These are phyloP conservation scores for Plagodis pulveraria DNA, from an alignment of 2,888 invertebrate species.

Conservation along the genomic window DNA sequence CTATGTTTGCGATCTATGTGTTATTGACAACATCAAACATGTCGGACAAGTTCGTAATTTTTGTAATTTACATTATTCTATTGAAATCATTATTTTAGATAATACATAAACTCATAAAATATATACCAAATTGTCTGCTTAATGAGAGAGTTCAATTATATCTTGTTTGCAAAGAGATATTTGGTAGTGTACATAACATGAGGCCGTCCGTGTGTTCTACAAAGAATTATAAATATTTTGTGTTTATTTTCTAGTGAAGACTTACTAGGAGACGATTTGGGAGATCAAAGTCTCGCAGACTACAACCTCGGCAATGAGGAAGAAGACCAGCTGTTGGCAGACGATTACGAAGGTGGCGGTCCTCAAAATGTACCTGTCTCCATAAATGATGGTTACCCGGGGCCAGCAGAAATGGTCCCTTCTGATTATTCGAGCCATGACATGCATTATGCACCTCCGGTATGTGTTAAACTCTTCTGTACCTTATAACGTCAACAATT, in stretches of 20 bases:
- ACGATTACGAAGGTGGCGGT: conserved; percentile 69
- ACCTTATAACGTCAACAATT: too few relatives aligned
- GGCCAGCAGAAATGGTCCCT: conserved; percentile 54
- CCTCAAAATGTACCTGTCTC: conserved; percentile 74
- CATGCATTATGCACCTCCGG: conserved; percentile 60
- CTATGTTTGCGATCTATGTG: conserved; percentile 12
- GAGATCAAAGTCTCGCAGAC: conserved; percentile 78
- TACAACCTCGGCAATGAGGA: conserved; percentile 82
- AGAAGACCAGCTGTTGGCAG: conserved; percentile 78
- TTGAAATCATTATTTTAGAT: conserved; percentile 19
- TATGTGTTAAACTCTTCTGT: conserved; percentile 35
- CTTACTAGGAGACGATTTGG: conserved; percentile 78
- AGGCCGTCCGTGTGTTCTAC: conserved; percentile 28
- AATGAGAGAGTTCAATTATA: too few relatives aligned
- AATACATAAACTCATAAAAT: not conserved
- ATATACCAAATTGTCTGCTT: not conserved
- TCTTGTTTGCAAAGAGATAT: too few relatives aligned
- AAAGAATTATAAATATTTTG: conserved; percentile 7
- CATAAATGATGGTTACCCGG: conserved; percentile 50
- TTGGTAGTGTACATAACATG: not conserved
- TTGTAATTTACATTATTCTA: conserved; percentile 35
- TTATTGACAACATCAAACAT: conserved; percentile 74
- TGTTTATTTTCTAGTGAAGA: conserved; percentile 73
- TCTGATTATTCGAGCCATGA: conserved; percentile 58
- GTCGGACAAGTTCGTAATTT: conserved; percentile 79